These are phyloP conservation scores for Crepidodera aurea DNA, from an alignment of 2,888 invertebrate genomes.

Conservation along the genomic window DNA sequence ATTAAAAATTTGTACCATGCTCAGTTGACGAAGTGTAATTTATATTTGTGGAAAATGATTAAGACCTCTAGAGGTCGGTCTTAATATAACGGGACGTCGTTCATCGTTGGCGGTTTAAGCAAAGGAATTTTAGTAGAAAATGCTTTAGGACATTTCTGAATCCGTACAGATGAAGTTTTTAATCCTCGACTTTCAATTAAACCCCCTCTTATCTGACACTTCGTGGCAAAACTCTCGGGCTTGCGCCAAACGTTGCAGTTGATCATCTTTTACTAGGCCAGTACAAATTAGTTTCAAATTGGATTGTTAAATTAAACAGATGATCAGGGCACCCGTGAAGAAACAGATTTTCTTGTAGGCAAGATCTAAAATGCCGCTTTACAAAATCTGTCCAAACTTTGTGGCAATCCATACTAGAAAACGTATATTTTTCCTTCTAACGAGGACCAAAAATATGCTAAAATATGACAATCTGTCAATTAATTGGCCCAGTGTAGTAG, in stretches of 20 bases:
- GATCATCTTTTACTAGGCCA: background rate
- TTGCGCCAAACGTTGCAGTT: background rate
- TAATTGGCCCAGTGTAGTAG: too few species aligned
- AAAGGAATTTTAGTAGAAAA: slow-evolving; percentile 9
- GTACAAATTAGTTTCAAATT: background rate
- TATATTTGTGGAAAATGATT: slow-evolving; percentile 8
- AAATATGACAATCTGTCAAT: too few species aligned
- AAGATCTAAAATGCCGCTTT: too few species aligned
- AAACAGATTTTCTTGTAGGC: too few species aligned
- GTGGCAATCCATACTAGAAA: too few species aligned
- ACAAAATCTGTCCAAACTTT: too few species aligned
- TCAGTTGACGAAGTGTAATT: background rate
- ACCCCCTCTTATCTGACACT: slow-evolving; percentile 15
- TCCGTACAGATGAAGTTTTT: slow-evolving; percentile 13
- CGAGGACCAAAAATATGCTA: too few species aligned
- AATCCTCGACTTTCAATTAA: slow-evolving; percentile 12
- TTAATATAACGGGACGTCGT: slow-evolving; percentile 6
- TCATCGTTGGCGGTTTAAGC: background rate
- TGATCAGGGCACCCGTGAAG: too few species aligned
- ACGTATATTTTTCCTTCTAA: too few species aligned
- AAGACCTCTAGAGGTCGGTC: slow-evolving; percentile 2
- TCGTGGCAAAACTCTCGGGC: background rate
- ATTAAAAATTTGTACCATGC: background rate
- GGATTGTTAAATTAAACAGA: too few species aligned
- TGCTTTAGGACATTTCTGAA: slow-evolving; percentile 10